Conservation (phyloP, 1,140 invertebrate species). For the Melanaphis sacchari region DNA sequence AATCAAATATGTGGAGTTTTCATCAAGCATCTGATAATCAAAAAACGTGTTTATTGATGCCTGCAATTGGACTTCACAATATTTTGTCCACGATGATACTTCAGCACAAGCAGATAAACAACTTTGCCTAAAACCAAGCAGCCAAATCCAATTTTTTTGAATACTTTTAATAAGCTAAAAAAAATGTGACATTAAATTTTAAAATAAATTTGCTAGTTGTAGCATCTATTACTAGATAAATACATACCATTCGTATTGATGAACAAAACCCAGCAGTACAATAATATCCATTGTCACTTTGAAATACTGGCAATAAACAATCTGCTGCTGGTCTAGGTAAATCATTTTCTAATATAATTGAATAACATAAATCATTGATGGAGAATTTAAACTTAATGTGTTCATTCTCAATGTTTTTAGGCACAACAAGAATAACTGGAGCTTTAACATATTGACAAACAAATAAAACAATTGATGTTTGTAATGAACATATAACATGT, state of each 20-base stretch:
- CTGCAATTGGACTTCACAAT: constrained; percentile 75
- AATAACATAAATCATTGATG: constrained; percentile 37
- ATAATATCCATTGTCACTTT: constrained; percentile 66
- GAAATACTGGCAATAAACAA: constrained; percentile 70
- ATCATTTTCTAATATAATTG: constrained; percentile 58
- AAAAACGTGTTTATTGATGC: constrained; percentile 58
- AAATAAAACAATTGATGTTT: constrained; percentile 55
- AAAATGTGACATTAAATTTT: not conserved
- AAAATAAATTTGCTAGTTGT: constrained; percentile 61
- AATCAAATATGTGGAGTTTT: constrained; percentile 61
- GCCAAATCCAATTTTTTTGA: constrained; percentile 53
- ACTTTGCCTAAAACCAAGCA: constrained; percentile 77
- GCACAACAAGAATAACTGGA: constrained; percentile 35
- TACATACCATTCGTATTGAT: constrained; percentile 71
- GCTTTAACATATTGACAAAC: constrained; percentile 51
- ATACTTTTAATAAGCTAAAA: constrained; percentile 54
- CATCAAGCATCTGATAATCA: not conserved
- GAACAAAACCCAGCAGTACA: constrained; percentile 75
- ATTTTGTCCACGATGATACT: constrained; percentile 88
- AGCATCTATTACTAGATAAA: not conserved
- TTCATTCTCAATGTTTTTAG: not conserved
- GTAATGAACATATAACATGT: constrained; percentile 41
- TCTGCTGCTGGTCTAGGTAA: constrained; percentile 63
- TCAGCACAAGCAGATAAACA: constrained; percentile 84
- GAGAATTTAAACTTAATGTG: not conserved